phyloP scores from a whole-genome alignment of 2,797 vertebrate genomes.

The Gallinago stenura region DNA sequence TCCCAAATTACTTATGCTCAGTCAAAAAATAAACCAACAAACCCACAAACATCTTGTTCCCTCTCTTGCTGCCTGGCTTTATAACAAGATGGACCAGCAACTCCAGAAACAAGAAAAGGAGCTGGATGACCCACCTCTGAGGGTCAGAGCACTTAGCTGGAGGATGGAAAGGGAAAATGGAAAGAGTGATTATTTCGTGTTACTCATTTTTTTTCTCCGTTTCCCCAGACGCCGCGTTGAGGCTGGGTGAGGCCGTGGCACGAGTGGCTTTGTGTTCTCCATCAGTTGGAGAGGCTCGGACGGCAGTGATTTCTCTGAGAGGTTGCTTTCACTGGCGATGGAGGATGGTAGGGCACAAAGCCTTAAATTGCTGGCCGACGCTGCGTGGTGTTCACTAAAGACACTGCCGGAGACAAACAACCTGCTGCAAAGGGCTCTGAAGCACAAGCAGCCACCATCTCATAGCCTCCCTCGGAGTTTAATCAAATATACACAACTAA shows the following conservation, averaged over 20 bases:
- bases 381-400: background rate
- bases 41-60: background rate
- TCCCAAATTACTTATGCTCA: background rate
- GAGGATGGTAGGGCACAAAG: conserved; percentile 29
- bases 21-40: background rate
- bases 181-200: background rate
- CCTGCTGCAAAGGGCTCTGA: background rate
- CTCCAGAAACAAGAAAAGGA: background rate
- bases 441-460: background rate
- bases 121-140: background rate
- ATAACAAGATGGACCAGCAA: background rate
- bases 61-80: background rate
- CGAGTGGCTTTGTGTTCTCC: conserved; percentile 14
- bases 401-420: background rate
- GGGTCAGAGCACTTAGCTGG: background rate
- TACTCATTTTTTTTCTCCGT: background rate
- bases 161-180: background rate
- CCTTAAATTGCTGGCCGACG: conserved; percentile 1
- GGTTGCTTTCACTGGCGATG: conserved; percentile 26
- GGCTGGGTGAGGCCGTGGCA: background rate
- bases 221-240: background rate
- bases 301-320: conserved; percentile 34
- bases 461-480: background rate
- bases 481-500: background rate
- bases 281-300: conserved; percentile 35